phyloP scores from a whole-genome alignment of 2,113 vertebrate genomes.

The Myotis brandtii region DNA sequence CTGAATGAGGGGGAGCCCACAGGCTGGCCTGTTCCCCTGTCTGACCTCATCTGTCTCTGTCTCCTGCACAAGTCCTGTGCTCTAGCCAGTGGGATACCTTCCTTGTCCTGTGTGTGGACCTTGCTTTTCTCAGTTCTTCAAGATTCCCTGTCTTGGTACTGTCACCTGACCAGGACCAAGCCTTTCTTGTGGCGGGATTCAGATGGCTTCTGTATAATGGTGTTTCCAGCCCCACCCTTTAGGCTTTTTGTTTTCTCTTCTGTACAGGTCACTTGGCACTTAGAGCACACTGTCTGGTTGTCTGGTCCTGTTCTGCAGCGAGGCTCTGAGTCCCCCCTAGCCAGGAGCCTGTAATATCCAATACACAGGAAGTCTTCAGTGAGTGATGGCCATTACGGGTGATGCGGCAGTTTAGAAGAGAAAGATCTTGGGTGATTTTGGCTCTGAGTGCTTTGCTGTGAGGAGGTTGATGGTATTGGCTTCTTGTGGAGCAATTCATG shows the following conservation, averaged over 20 bases:
- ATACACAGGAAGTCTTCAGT: background rate
- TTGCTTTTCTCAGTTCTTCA: conserved; percentile 1
- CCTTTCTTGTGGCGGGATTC: background rate
- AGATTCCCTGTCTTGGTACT: background rate
- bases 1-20: background rate
- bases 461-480: background rate
- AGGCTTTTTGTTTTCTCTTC: background rate
- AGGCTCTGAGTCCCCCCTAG: background rate
- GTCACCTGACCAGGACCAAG: background rate
- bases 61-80: background rate
- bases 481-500: background rate
- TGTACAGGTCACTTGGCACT: background rate
- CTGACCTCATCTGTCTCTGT: background rate
- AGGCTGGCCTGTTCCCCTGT: background rate
- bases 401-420: background rate
- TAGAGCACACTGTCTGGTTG: background rate
- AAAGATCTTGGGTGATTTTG: background rate
- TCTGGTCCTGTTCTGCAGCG: background rate
- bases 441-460: background rate
- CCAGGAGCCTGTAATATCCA: background rate
- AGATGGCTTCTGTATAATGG: background rate
- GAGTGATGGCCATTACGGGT: background rate
- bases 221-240: background rate
- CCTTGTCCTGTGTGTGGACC: background rate
- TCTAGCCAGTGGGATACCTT: background rate